A percentile compares a stretch with the other conserved stretches of the same genome.
phyloP scores from a whole-genome alignment of 2,888 invertebrate genomes.

The Heliconius cydno region DNA sequence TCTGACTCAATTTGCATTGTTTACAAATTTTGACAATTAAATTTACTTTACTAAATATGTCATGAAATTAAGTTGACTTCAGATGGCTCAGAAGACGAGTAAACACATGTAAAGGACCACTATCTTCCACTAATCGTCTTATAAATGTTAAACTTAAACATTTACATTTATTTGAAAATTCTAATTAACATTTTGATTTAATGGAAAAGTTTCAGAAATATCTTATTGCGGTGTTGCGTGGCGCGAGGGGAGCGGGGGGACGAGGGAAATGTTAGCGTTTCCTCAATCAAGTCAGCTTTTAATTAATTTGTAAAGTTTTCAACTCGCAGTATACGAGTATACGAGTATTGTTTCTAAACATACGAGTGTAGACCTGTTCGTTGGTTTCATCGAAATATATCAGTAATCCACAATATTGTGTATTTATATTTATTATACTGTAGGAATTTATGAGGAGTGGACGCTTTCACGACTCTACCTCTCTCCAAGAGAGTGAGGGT shows the following conservation, averaged over 20 bases:
- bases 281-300: slow-evolving; percentile 45
- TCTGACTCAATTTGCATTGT: neutral
- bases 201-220: slow-evolving; percentile 45
- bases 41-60: neutral
- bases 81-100: neutral
- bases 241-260: slow-evolving; percentile 19
- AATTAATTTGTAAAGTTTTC: slow-evolving; percentile 44
- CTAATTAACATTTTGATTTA: slow-evolving; percentile 46
- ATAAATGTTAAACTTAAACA: neutral
- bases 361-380: slow-evolving; percentile 12
- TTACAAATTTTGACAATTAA: neutral
- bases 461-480: neutral
- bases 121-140: neutral
- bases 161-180: slow-evolving; percentile 37
- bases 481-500: neutral
- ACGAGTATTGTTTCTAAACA: slow-evolving; percentile 37
- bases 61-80: neutral
- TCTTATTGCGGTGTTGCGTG: slow-evolving; percentile 39
- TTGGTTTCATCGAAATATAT: neutral
- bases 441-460: no score
- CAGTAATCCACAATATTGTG: neutral
- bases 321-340: slow-evolving; percentile 28
- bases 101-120: neutral
- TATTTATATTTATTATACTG: no score
- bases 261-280: slow-evolving; percentile 35